These are phyloP conservation scores for Coreoperca whiteheadi DNA, from an alignment of 2,113 vertebrate genomes.

Conservation along the genomic window DNA sequence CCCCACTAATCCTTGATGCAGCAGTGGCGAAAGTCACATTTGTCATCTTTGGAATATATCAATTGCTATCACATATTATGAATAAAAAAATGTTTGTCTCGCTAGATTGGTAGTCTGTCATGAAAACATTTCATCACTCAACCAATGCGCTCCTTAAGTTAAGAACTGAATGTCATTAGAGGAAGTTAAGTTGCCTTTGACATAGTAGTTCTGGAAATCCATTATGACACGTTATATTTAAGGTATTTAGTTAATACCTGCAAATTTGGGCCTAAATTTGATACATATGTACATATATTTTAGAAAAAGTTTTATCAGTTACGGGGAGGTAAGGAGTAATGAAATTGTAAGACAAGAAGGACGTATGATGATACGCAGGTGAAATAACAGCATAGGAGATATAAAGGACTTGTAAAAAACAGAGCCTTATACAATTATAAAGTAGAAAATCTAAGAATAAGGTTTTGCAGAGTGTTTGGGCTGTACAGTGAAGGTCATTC, in stretches of 20 bases:
- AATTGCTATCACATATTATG: background rate
- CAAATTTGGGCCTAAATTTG: background rate
- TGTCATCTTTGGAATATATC: slow-evolving; percentile 1
- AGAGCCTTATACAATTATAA: background rate
- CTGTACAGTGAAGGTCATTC: slow-evolving; percentile 48
- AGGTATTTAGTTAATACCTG: background rate
- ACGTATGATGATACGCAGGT: background rate
- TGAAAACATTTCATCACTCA: background rate
- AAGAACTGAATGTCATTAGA: background rate
- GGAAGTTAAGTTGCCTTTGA: background rate
- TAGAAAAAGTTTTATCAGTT: background rate
- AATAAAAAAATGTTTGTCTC: background rate
- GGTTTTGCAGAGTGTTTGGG: background rate
- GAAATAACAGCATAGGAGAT: background rate
- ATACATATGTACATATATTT: background rate
- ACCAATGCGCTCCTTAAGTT: too few relatives aligned
- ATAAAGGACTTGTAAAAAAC: background rate
- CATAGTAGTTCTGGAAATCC: background rate
- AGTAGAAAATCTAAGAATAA: background rate
- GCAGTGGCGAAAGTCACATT: slow-evolving; percentile 18
- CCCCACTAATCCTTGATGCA: slow-evolving; percentile 25
- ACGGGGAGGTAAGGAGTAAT: background rate
- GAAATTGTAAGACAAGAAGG: background rate
- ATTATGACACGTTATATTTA: background rate
- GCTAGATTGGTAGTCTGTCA: background rate